Evolutionary conservation across 1,140 invertebrate species (phyloP).

Genomic region (Cydia splendana): DNA sequence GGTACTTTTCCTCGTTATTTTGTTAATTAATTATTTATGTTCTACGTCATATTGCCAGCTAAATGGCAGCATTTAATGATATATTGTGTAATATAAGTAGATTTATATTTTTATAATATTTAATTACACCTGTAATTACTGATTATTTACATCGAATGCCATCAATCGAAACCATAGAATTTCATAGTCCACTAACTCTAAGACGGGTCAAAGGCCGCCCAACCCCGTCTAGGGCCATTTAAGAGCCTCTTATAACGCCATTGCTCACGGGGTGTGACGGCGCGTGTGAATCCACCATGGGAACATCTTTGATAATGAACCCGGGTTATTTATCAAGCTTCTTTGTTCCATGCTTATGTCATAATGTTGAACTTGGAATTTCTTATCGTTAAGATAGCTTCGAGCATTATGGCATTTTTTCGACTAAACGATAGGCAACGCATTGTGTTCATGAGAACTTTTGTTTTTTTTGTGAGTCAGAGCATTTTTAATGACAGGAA

Average conservation of each 20-base stretch:
- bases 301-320: slow-evolving; percentile 42
- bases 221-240: slow-evolving; percentile 51
- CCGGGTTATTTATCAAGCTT: slow-evolving; percentile 19
- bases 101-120: too few relatives aligned
- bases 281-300: slow-evolving; percentile 66
- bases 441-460: slow-evolving; percentile 15
- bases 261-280: slow-evolving; percentile 64
- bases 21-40: too few relatives aligned
- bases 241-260: slow-evolving; percentile 50
- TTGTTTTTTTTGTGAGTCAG: background rate
- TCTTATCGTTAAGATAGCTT: slow-evolving; percentile 25
- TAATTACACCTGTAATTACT: background rate
- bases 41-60: too few relatives aligned
- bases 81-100: too few relatives aligned
- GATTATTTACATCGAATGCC: background rate
- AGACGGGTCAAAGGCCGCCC: slow-evolving; percentile 61
- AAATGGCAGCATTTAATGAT: too few relatives aligned
- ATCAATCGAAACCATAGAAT: background rate
- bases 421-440: slow-evolving; percentile 23
- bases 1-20: too few relatives aligned
- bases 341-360: slow-evolving; percentile 19
- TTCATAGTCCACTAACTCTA: slow-evolving; percentile 16
- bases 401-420: slow-evolving; percentile 33
- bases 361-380: slow-evolving; percentile 24
- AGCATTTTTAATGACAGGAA: background rate